phyloP scores from a whole-genome alignment of 2,113 vertebrate species.

The Gambusia affinis region DNA sequence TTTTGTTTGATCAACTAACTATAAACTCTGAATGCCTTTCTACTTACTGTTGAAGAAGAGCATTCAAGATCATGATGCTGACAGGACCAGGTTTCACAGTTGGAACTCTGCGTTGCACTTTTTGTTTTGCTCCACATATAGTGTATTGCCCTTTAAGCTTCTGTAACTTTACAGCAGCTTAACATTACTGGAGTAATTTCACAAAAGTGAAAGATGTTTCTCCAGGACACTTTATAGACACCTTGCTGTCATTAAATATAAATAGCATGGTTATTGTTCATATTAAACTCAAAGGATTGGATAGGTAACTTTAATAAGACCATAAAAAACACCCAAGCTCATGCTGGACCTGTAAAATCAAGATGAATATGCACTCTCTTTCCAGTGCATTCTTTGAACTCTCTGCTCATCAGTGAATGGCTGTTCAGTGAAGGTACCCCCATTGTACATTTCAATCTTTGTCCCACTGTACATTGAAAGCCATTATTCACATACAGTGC shows the following conservation, averaged over 20 bases:
- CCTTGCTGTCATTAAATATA: background rate
- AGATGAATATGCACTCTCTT: conserved; percentile 53
- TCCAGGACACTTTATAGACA: background rate
- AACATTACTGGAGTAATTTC: background rate
- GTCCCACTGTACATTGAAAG: conserved; percentile 78
- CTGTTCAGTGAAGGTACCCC: conserved; percentile 72
- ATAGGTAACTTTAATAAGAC: background rate
- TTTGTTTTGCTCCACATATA: background rate
- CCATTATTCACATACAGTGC: conserved; percentile 76
- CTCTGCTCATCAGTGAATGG: conserved; percentile 72
- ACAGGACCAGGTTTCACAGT: background rate
- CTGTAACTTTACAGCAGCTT: background rate
- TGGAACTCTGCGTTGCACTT: background rate
- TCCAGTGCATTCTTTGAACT: conserved; percentile 75
- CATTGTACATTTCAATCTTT: conserved; percentile 79
- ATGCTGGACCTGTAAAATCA: conserved; percentile 19
- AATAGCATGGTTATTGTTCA: background rate
- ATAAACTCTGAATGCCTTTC: background rate
- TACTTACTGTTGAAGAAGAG: background rate
- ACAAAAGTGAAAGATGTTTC: background rate
- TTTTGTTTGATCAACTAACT: background rate
- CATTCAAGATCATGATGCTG: background rate
- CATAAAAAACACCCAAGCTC: background rate
- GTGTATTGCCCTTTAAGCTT: background rate
- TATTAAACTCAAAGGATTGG: background rate